These are phyloP conservation scores for Cladorhizidae sp. DNA, from an alignment of 37 sponge, comb jelly and placozoan genomes.

Conservation along the genomic window DNA sequence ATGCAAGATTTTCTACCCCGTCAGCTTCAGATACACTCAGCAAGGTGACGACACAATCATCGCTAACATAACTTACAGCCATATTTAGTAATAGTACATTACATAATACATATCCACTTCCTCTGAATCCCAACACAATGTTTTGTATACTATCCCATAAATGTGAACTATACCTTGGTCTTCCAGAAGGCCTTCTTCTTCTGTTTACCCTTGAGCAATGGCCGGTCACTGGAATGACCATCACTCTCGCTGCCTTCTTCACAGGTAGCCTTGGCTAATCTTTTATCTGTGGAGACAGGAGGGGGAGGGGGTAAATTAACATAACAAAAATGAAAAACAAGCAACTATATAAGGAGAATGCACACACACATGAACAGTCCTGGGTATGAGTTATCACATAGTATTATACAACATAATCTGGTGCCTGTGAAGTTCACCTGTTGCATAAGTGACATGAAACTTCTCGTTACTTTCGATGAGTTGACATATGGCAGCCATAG, in stretches of 20 bases:
- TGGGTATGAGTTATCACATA: too few species aligned
- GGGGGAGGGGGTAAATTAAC: background rate
- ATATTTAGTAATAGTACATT: too few species aligned
- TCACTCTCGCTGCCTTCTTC: slow-evolving; percentile 22
- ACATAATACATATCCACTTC: too few species aligned
- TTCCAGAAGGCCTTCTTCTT: slow-evolving; percentile 7
- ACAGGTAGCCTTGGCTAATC: background rate
- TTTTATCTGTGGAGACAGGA: background rate
- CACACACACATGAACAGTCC: too few species aligned
- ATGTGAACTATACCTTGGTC: background rate
- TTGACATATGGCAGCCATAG: slow-evolving; percentile 13
- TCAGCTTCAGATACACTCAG: too few species aligned
- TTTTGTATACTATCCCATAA: too few species aligned
- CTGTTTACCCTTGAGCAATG: slow-evolving; percentile 16
- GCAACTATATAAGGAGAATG: background rate
- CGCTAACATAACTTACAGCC: too few species aligned
- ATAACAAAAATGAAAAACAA: background rate
- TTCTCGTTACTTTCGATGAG: slow-evolving; percentile 42
- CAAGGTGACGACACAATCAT: too few species aligned
- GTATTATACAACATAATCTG: too few species aligned
- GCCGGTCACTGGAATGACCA: slow-evolving; percentile 6
- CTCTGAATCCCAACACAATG: too few species aligned
- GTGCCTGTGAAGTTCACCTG: slow-evolving; percentile 4
- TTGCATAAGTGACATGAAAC: slow-evolving; percentile 37
- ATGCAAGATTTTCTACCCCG: too few species aligned